A percentile compares a stretch with the other conserved stretches of the same genome.
Evolutionary conservation across 2,113 vertebrate genomes (phyloP).

Genomic region (Zapornia atra): DNA sequence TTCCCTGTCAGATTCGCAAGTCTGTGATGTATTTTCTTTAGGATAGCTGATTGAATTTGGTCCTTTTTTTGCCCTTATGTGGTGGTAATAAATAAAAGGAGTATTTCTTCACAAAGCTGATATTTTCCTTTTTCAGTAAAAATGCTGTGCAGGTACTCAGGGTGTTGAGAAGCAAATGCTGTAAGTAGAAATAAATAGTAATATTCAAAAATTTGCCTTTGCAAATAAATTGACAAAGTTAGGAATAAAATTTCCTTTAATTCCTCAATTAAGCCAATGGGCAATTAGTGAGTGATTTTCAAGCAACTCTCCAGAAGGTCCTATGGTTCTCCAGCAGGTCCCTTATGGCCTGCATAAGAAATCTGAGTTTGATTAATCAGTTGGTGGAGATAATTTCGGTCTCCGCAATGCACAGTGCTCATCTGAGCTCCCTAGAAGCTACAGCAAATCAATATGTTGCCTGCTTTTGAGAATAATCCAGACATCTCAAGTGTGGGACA

Average conservation of each 20-base stretch:
- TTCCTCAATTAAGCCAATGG: background rate
- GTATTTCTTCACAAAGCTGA: background rate
- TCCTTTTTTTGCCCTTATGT: background rate
- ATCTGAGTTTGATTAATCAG: background rate
- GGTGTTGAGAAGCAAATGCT: background rate
- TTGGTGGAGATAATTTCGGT: background rate
- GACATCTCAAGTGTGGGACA: background rate
- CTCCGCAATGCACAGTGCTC: background rate
- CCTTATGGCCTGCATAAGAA: background rate
- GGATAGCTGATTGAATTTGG: background rate
- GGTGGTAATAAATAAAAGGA: background rate
- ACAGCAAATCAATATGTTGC: background rate
- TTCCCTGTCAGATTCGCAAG: background rate
- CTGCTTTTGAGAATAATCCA: background rate
- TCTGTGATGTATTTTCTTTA: background rate
- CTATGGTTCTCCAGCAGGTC: too few relatives aligned
- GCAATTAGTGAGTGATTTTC: conserved; percentile 1
- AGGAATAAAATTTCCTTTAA: conserved; percentile 33
- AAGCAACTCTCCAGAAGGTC: background rate
- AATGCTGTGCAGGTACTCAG: background rate
- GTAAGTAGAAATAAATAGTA: background rate
- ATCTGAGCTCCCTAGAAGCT: background rate
- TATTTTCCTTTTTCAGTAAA: background rate
- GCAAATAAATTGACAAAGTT: background rate
- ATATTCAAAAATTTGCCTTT: background rate